phyloP scores from a whole-genome alignment of 2,888 invertebrate genomes.

The Drosophila eohydei region DNA sequence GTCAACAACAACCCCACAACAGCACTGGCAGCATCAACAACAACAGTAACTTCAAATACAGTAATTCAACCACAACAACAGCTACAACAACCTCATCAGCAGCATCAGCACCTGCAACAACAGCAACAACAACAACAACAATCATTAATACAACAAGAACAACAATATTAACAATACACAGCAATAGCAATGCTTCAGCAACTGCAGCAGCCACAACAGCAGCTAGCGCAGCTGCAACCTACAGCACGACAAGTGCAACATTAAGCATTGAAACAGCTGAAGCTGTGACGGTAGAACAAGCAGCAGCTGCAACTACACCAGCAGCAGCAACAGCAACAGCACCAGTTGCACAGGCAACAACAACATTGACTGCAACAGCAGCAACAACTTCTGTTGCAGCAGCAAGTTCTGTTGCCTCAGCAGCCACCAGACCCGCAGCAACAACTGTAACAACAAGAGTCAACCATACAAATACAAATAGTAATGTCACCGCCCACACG shows the following conservation, averaged over 20 bases:
- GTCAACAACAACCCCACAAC: constrained; percentile 26
- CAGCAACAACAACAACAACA: constrained; percentile 9
- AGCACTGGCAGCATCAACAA: constrained; percentile 32
- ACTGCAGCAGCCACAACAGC: constrained; percentile 15
- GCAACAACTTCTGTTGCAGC: neutral
- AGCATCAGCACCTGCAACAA: neutral
- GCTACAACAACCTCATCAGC: neutral
- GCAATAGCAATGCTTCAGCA: constrained; percentile 18
- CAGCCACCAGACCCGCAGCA: neutral
- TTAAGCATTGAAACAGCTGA: neutral
- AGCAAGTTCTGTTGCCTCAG: neutral
- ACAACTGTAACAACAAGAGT: constrained; percentile 9
- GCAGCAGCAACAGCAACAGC: neutral
- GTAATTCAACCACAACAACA: constrained; percentile 23
- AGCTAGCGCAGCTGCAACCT: neutral
- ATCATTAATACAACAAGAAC: constrained; percentile 1
- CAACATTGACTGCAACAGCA: neutral
- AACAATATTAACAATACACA: constrained; percentile 6
- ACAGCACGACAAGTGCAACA: neutral
- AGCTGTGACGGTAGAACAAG: constrained; percentile 7
- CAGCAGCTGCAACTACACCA: constrained; percentile 10
- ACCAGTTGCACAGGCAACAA: neutral
- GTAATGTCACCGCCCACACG: constrained; percentile 8
- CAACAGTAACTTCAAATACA: constrained; percentile 27
- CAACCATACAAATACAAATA: neutral